phyloP scores from a whole-genome alignment of 2,888 invertebrate species.

The Girardia tigrina region DNA sequence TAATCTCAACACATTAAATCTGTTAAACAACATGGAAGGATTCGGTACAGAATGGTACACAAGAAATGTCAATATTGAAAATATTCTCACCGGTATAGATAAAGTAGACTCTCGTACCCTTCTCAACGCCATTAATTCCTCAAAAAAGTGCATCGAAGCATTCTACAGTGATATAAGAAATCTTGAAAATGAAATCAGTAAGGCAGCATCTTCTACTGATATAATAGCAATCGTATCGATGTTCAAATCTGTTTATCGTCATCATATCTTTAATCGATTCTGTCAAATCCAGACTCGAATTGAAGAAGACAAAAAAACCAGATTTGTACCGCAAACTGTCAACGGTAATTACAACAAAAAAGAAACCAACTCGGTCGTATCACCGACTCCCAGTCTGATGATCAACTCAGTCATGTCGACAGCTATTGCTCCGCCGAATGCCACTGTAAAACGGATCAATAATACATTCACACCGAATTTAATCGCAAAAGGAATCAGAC shows the following conservation, averaged over 20 bases:
- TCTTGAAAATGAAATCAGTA: conserved; percentile 17
- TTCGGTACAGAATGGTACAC: conserved; percentile 9
- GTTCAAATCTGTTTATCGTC: conserved; percentile 11
- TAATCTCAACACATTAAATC: conserved; percentile 3
- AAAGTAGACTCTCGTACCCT: background rate
- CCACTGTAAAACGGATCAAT: background rate
- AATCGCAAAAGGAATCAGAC: background rate
- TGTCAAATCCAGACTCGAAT: conserved; percentile 13
- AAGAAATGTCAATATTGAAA: background rate
- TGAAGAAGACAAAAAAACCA: background rate
- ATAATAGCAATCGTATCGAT: background rate
- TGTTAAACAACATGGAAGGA: conserved; percentile 11
- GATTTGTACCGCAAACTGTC: background rate
- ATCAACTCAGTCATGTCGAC: background rate
- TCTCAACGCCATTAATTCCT: background rate
- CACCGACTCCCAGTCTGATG: background rate
- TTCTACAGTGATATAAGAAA: conserved; percentile 1
- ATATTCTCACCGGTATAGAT: conserved; percentile 14
- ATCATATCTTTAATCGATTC: conserved; percentile 14
- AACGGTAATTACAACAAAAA: no score
- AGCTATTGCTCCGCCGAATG: background rate
- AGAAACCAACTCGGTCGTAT: background rate
- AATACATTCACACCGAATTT: background rate
- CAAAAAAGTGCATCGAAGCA: background rate
- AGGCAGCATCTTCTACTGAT: background rate